Conservation (phyloP, 2,797 vertebrate species). For the Apogon hyalosoma region DNA sequence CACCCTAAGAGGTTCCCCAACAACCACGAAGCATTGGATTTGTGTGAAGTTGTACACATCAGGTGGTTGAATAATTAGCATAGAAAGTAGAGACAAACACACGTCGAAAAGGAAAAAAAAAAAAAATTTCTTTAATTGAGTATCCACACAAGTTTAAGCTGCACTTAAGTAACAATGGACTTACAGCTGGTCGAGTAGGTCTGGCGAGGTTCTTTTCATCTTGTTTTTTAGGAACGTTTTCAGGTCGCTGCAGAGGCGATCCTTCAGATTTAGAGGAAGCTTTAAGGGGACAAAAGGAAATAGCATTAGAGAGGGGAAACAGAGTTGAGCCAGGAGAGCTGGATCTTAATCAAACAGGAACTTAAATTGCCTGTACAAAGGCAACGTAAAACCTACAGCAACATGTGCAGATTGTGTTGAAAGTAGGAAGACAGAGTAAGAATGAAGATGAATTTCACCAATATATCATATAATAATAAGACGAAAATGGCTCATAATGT, state of each 20-base stretch:
- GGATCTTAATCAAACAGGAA: neutral
- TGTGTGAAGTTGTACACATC: slow-evolving; percentile 54
- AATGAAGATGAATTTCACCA: neutral
- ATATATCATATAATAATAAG: no score
- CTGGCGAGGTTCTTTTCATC: slow-evolving; percentile 89
- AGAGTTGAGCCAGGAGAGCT: neutral
- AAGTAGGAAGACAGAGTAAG: neutral
- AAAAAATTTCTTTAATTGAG: slow-evolving; percentile 27
- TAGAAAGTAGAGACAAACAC: slow-evolving; percentile 46
- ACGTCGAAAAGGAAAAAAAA: slow-evolving; percentile 1
- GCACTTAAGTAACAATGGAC: slow-evolving; percentile 55
- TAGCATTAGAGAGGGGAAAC: slow-evolving; percentile 24
- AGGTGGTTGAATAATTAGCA: slow-evolving; percentile 50
- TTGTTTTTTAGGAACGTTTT: slow-evolving; percentile 83
- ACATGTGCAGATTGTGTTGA: neutral
- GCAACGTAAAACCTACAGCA: neutral
- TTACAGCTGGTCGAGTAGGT: slow-evolving; percentile 90
- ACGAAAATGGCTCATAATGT: neutral
- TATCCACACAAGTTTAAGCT: slow-evolving; percentile 7
- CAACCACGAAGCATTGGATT: slow-evolving; percentile 66
- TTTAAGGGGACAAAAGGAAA: slow-evolving; percentile 62
- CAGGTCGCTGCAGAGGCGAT: slow-evolving; percentile 87
- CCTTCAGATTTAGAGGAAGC: slow-evolving; percentile 90
- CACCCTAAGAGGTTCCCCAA: slow-evolving; percentile 81
- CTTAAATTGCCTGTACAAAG: neutral